Evolutionary conservation across 2,113 vertebrate genomes (phyloP).

Genomic region (Stictonetta naevosa): DNA sequence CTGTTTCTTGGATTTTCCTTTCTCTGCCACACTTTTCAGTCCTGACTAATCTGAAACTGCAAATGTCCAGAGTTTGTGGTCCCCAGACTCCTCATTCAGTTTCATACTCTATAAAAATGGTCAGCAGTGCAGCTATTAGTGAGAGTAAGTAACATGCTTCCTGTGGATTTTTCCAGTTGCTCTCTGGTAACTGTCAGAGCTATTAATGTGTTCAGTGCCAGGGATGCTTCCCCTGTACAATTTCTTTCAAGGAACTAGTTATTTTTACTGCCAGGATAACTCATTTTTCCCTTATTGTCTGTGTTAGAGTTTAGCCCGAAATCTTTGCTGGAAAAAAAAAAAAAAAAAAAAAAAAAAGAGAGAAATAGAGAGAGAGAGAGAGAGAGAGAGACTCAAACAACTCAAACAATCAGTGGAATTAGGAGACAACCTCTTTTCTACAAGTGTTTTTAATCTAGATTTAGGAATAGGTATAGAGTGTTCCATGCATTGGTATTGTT

Average conservation of each 20-base stretch:
- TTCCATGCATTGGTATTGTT: not conserved
- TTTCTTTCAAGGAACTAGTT: conserved; percentile 26
- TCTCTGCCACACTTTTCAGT: not conserved
- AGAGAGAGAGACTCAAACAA: not conserved
- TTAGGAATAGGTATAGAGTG: not conserved
- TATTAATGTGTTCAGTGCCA: conserved; percentile 34
- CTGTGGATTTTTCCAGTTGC: conserved; percentile 41
- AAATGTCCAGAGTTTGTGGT: not conserved
- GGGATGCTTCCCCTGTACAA: conserved; percentile 32
- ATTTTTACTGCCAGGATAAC: not conserved
- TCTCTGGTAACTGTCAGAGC: conserved; percentile 35
- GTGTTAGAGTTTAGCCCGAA: not conserved
- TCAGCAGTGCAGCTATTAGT: conserved; percentile 18
- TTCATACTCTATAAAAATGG: conserved; percentile 38
- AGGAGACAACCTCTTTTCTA: not conserved
- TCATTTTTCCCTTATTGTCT: not conserved
- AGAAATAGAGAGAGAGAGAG: too few relatives aligned
- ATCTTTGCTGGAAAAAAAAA: not conserved
- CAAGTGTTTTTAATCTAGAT: not conserved
- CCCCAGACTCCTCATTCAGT: not conserved
- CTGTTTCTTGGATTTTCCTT: conserved; percentile 23
- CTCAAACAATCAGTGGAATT: not conserved
- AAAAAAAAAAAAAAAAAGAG: not conserved
- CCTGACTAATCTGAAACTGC: conserved; percentile 5
- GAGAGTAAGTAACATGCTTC: conserved; percentile 10